Percentiles rank a stretch among this genome's conserved stretches.
Evolutionary conservation across 2,797 vertebrate species (phyloP).

Genomic region (Siniperca undulata): DNA sequence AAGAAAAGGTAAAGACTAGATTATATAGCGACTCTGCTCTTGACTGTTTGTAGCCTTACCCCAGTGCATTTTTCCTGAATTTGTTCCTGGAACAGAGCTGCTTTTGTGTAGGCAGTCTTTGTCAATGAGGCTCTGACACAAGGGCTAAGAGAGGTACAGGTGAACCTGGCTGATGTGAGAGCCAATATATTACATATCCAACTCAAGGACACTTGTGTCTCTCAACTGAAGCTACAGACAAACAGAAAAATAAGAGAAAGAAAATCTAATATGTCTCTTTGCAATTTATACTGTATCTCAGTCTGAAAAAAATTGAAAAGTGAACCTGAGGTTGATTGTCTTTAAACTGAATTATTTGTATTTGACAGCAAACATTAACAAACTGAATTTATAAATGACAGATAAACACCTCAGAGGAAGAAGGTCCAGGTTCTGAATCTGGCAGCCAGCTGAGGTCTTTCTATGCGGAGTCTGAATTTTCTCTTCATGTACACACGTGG

Average conservation of each 20-base stretch:
- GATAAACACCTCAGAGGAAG: neutral
- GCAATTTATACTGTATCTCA: neutral
- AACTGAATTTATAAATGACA: constrained; percentile 2
- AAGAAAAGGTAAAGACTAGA: constrained; percentile 23
- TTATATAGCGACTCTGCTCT: constrained; percentile 1
- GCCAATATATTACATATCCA: constrained; percentile 22
- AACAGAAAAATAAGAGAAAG: neutral
- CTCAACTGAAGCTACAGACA: neutral
- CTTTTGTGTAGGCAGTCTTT: constrained; percentile 61
- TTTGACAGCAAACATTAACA: neutral
- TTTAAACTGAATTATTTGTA: neutral
- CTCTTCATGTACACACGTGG: neutral
- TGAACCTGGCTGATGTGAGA: constrained; percentile 26
- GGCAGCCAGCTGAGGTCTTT: neutral
- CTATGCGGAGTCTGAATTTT: neutral
- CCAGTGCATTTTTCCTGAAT: constrained; percentile 18
- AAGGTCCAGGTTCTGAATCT: neutral
- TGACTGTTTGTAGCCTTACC: constrained; percentile 5
- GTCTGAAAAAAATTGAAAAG: neutral
- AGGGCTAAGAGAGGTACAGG: constrained; percentile 31
- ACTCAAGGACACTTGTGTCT: constrained; percentile 34
- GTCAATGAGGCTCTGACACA: constrained; percentile 14
- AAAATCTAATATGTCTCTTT: neutral
- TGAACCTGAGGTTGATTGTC: too few species aligned
- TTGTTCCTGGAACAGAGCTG: constrained; percentile 57